phyloP scores from a whole-genome alignment of 2,797 vertebrate genomes.

The Scarus forsteni region DNA sequence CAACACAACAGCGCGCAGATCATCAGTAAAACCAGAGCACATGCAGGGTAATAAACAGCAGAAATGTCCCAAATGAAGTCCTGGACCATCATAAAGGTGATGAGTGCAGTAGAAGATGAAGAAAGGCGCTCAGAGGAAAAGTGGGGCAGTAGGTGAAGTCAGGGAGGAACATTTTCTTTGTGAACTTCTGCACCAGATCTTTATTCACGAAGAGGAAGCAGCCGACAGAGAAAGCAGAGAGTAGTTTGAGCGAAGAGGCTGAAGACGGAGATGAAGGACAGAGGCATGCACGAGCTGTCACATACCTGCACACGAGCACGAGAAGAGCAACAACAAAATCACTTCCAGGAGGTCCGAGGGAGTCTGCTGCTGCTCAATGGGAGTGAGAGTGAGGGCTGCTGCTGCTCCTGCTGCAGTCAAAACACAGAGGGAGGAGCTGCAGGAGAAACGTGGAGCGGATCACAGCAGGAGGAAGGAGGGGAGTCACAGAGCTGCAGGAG shows the following conservation, averaged over 20 bases:
- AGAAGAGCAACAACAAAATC: conserved; percentile 15
- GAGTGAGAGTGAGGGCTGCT: not conserved
- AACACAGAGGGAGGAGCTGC: not conserved
- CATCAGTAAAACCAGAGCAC: not conserved
- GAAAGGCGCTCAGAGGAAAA: not conserved
- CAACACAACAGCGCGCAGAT: not conserved
- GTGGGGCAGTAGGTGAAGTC: not conserved
- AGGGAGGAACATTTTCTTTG: not conserved
- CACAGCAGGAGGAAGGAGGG: fast-evolving
- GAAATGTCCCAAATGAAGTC: not conserved
- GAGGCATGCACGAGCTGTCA: not conserved
- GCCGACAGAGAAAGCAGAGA: not conserved
- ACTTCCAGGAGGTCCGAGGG: not conserved
- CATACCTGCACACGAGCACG: conserved; percentile 39
- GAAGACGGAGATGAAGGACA: not conserved
- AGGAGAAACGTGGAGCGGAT: conserved; percentile 26
- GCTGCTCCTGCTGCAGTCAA: conserved; percentile 16
- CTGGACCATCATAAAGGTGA: not conserved
- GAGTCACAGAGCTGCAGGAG: not conserved
- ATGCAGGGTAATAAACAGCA: not conserved
- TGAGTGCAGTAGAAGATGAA: not conserved
- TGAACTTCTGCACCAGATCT: conserved; percentile 5
- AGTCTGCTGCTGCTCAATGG: conserved; percentile 20
- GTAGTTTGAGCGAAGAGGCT: not conserved
- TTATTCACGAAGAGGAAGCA: not conserved